phyloP scores from a whole-genome alignment of 2,113 vertebrate species.

The Cebus imitator region DNA sequence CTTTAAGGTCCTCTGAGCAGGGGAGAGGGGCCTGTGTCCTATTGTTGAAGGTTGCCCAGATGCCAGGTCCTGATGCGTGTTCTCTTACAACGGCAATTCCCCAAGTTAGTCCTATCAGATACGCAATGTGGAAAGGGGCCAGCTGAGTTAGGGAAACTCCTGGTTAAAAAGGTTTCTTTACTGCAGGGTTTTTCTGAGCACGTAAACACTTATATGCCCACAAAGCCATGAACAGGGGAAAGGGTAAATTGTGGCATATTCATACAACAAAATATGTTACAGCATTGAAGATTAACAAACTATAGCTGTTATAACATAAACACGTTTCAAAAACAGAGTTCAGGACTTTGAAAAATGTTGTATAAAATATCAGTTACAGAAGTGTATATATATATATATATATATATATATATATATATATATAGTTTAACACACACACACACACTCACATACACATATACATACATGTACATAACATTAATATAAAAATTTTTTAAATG shows the following conservation, averaged over 20 bases:
- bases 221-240: background rate
- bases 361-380: background rate
- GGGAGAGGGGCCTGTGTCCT: too few relatives aligned
- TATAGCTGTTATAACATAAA: background rate
- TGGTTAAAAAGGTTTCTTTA: background rate
- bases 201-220: background rate
- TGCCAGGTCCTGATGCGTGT: background rate
- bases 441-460: too few relatives aligned
- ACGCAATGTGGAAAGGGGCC: background rate
- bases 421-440: too few relatives aligned
- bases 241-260: background rate
- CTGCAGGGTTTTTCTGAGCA: background rate
- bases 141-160: background rate
- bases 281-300: background rate
- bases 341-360: background rate
- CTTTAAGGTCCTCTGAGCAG: too few relatives aligned
- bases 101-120: background rate
- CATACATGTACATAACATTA: too few relatives aligned
- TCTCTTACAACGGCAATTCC: background rate
- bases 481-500: too few relatives aligned
- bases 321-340: background rate
- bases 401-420: background rate
- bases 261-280: background rate
- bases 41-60: background rate
- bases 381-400: background rate